These are phyloP conservation scores for Lethrus apterus DNA, from an alignment of 1,140 invertebrate species.

Conservation along the genomic window DNA sequence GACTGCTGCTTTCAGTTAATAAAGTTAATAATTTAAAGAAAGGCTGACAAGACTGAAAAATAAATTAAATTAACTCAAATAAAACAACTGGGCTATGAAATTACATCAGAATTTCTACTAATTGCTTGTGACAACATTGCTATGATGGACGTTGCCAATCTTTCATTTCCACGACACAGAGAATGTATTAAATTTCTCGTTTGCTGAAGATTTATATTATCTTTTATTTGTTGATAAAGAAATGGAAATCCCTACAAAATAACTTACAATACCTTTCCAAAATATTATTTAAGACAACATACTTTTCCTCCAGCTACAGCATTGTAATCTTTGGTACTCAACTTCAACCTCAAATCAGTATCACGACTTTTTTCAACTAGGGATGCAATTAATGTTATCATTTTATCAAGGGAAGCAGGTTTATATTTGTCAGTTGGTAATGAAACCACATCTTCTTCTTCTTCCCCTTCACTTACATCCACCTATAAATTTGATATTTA, in stretches of 20 bases:
- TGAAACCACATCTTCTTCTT: conserved; percentile 65
- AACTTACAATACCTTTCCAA: too few species aligned
- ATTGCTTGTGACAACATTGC: conserved; percentile 83
- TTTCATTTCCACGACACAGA: conserved; percentile 82
- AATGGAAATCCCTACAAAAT: conserved; percentile 83
- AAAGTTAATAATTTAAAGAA: conserved; percentile 86
- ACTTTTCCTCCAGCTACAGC: conserved; percentile 81
- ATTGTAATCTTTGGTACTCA: conserved; percentile 71
- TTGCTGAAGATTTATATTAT: conserved; percentile 85
- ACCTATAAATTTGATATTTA: conserved; percentile 38
- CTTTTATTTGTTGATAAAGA: conserved; percentile 88
- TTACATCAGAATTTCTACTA: conserved; percentile 79
- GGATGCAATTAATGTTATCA: conserved; percentile 83
- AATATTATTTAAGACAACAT: conserved; percentile 22
- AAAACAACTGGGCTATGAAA: too few species aligned
- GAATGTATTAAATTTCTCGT: conserved; percentile 88
- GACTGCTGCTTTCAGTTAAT: conserved; percentile 56
- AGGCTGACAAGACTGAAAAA: conserved; percentile 62
- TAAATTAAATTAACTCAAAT: too few species aligned
- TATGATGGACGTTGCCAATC: conserved; percentile 75
- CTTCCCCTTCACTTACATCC: conserved; percentile 70
- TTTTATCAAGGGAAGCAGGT: conserved; percentile 88
- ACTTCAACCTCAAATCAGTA: conserved; percentile 62
- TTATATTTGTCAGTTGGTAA: conserved; percentile 69
- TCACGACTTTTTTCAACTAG: conserved; percentile 83